These are phyloP conservation scores for Bergia sp. DNA, from an alignment of 92 coral and sea anemone genomes.

Conservation along the genomic window DNA sequence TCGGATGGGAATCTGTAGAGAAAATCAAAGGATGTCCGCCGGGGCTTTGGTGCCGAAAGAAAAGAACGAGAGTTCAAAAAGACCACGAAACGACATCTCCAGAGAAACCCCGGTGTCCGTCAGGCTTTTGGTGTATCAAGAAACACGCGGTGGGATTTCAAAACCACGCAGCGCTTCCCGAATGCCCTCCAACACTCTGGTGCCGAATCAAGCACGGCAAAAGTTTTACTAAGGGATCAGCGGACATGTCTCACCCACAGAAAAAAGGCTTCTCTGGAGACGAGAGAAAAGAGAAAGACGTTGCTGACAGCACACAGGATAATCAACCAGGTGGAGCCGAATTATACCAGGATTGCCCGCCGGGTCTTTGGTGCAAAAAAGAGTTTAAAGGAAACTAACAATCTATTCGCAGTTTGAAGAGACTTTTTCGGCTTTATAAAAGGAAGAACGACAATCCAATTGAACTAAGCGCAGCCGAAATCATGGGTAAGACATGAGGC, in stretches of 20 bases:
- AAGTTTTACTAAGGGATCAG: background rate
- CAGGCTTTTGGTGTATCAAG: conserved; percentile 27
- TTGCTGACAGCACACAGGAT: background rate
- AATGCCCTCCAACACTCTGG: conserved; percentile 32
- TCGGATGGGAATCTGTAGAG: conserved; percentile 8
- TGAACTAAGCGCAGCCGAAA: background rate
- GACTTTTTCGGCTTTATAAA: background rate
- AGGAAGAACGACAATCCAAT: background rate
- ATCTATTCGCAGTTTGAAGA: background rate
- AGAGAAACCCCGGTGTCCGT: conserved; percentile 23
- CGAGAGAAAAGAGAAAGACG: background rate
- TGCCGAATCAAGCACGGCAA: conserved; percentile 14
- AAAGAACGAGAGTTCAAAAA: background rate
- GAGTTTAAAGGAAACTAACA: background rate
- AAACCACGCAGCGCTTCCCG: conserved; percentile 14
- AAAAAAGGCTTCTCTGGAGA: background rate
- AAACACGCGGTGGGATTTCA: conserved; percentile 20
- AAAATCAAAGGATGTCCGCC: conserved; percentile 68
- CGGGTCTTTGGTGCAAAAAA: conserved; percentile 38
- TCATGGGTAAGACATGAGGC: background rate
- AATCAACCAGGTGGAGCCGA: background rate
- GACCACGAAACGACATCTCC: background rate
- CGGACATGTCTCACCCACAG: background rate
- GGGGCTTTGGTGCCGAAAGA: conserved; percentile 87
- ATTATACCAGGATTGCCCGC: background rate